Base-by-base conservation (phyloP, 2,888 invertebrate genomes). In the Polymixis lichenea region DNA sequence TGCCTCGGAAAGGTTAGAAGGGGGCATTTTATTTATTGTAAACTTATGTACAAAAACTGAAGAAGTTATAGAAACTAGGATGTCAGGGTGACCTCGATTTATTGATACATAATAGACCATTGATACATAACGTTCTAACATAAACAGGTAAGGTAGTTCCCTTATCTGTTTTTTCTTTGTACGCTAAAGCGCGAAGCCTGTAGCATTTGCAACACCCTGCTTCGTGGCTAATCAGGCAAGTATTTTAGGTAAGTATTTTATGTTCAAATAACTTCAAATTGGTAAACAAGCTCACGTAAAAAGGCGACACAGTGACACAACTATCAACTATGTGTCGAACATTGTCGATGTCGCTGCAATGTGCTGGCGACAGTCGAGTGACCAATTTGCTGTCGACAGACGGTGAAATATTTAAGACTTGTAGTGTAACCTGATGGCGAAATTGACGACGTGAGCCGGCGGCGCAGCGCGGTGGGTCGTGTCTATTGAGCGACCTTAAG, bases 401-500 rank as follows among this genome's bases (percentile, higher is more conserved):
- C 22, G n/a, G 73, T 19, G 28, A 74, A 38, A 28, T 60, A 13
- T 73, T 73, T 11, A 4, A 17, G 32, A 65, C 15, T 22, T 51
- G n/a, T 7, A 55, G 72, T 32, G 4, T n/a, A n/a, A 32, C n/a
- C 9, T 72, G 25, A 9, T 28, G 51, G 38, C 15, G 74, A 60
- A 51, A 43, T 15, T 74, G 75, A 19, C 6, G 66, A 17, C 8
- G 22, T 17, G 38, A 43, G 19, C 9, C 13, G n/a, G n/a, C n/a
- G n/a, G n/a, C n/a, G n/a, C n/a, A n/a, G n/a, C n/a, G n/a, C n/a
- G n/a, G n/a, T n/a, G n/a, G n/a, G n/a, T n/a, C 8, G 22, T 17
- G 38, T 55, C 28, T 22, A 22, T 22, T 73, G 22, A 28, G 74
- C 51, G 74, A n/a, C 75, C 75, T 73, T 49, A 72, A 22, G n/a